A percentile compares a stretch with the other conserved stretches of the same genome.
These are phyloP conservation scores for Cyprinella venusta DNA, from an alignment of 2,797 vertebrate genomes.

Conservation along the genomic window DNA sequence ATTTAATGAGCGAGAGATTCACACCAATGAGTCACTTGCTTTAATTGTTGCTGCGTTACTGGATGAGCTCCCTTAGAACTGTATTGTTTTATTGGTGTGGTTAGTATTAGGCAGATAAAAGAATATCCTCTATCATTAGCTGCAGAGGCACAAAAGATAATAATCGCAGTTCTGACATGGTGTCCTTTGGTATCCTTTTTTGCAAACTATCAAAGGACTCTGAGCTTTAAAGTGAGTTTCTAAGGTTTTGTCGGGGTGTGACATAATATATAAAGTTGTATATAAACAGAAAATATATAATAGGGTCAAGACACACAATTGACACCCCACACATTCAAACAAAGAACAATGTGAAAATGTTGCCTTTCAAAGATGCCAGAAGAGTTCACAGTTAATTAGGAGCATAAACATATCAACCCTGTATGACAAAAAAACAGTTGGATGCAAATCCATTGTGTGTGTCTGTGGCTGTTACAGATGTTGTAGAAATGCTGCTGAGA, in stretches of 20 bases:
- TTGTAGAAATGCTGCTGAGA: constrained; percentile 12
- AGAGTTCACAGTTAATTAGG: constrained; percentile 33
- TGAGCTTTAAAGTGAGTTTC: not conserved
- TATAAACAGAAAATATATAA: constrained; percentile 15
- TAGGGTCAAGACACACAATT: not conserved
- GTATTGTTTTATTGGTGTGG: constrained; percentile 8
- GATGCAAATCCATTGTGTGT: constrained; percentile 10
- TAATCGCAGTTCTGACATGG: constrained; percentile 12
- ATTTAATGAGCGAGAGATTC: constrained; percentile 37
- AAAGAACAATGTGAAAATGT: constrained; percentile 5
- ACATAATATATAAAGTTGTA: not conserved
- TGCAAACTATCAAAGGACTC: not conserved
- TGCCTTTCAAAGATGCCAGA: constrained; percentile 4
- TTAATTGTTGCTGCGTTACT: constrained; percentile 11
- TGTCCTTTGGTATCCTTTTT: constrained; percentile 13
- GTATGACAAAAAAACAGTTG: not conserved
- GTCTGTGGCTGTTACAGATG: constrained; percentile 7
- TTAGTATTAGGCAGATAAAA: not conserved
- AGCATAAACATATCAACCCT: not conserved
- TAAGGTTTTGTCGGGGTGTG: not conserved
- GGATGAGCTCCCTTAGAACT: not conserved
- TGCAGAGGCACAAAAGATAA: constrained; percentile 14
- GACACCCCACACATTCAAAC: not conserved
- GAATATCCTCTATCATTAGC: not conserved
- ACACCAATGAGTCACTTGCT: constrained; percentile 26